phyloP scores from a whole-genome alignment of 2,797 vertebrate genomes.

The Esox masquinongy region DNA sequence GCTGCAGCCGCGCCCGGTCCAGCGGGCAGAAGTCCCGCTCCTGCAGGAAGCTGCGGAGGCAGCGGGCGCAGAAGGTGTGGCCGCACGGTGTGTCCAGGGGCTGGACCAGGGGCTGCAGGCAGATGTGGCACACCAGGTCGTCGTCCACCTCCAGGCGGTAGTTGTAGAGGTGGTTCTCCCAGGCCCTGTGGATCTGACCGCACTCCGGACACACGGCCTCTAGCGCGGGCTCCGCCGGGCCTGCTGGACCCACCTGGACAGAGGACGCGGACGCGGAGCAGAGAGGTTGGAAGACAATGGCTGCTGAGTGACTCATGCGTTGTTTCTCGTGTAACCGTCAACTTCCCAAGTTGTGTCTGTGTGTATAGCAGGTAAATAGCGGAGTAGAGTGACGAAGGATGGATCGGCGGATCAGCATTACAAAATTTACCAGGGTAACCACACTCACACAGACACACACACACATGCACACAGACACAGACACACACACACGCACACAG shows the following conservation, averaged over 20 bases:
- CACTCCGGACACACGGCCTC: constrained; percentile 92
- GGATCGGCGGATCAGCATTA: not conserved
- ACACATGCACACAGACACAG: no score
- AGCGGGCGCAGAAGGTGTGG: constrained; percentile 89
- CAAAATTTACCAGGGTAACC: not conserved
- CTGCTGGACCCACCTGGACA: constrained; percentile 63
- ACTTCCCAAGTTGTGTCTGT: not conserved
- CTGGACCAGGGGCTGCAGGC: constrained; percentile 87
- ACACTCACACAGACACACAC: no score
- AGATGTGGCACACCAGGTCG: constrained; percentile 91
- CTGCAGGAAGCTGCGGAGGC: constrained; percentile 89
- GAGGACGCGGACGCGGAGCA: not conserved
- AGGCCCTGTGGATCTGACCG: constrained; percentile 80
- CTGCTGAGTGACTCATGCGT: not conserved
- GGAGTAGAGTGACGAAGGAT: not conserved
- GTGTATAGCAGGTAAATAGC: not conserved
- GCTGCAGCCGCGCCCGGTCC: constrained; percentile 86
- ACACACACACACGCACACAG: no score
- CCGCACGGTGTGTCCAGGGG: constrained; percentile 94
- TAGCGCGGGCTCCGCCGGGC: constrained; percentile 81
- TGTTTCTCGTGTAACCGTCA: not conserved
- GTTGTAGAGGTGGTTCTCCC: constrained; percentile 88
- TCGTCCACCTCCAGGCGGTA: constrained; percentile 93
- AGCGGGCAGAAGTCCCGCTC: constrained; percentile 91
- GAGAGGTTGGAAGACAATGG: not conserved